Base-by-base conservation (phyloP, 1,140 invertebrate species). In the Penaeus japonicus region DNA sequence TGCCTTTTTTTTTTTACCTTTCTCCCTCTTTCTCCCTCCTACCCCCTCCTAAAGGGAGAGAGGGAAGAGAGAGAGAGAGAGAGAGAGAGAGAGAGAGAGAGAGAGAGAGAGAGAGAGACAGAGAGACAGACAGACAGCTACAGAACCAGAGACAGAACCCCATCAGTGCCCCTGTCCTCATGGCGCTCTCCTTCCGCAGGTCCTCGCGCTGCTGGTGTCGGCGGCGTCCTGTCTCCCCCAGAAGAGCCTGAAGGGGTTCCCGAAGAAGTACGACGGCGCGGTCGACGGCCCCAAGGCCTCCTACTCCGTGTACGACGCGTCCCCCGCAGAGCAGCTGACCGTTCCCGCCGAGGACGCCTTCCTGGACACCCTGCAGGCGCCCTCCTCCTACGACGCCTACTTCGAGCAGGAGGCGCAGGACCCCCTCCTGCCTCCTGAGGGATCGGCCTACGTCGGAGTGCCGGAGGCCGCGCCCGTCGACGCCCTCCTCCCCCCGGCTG, bases 191-290 rank as follows among this genome's bases (percentile, higher is more conserved):
- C 55, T 18, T 35, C 62, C 18, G 7, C 62, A 82, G 85, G 79
- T 87, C 12, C 15, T 55, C 27, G 39, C 82, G 7, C 17, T 75
- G 78, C 22, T 65, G 27, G 78, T 47, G 65, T 47, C 62, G 54
- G 85, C n/a, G 18, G 85, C 54, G 17, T 27, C 47, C 24, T 62
- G 47, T 7, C 35, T 81, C 7, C 85, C 85, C 27, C 53, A 18
- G 47, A 87, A 87, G n/a, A 12, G 62, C 27, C 81, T 47, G 0
- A 87, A 87, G 65, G n/a, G 17, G 20, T 81, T 87, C 57, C 85
- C 85, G 2, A 87, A 87, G 62, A 87, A 87, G 79, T 87, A 82
- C 65, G 22, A 87, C 53, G 4, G 59, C 15, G n/a, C 62, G 4
- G n/a, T 87, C 12, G 39, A 87, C 53, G 62, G 85, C 24, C 10